Conservation (phyloP, 1,140 invertebrate genomes). For the Harpegnathos saltator region DNA sequence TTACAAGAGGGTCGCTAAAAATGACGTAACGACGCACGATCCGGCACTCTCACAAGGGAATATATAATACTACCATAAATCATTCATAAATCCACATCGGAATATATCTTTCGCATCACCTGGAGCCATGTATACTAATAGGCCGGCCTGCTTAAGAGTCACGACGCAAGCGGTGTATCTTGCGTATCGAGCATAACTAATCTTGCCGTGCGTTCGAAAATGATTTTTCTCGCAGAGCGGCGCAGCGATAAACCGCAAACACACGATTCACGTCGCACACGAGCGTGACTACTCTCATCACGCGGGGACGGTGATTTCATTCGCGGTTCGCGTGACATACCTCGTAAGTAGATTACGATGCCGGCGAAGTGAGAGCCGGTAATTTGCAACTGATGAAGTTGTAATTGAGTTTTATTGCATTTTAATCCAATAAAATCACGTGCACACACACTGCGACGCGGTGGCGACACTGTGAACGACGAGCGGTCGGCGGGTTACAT, state of each 20-base stretch:
- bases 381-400: conserved; percentile 75
- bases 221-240: conserved; percentile 1
- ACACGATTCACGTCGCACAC: conserved; percentile 28
- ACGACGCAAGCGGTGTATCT: not conserved
- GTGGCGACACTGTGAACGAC: conserved; percentile 47
- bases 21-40: conserved; percentile 34
- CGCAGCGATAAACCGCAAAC: conserved; percentile 39
- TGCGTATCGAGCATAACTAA: not conserved
- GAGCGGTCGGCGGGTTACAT: conserved; percentile 42
- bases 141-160: not conserved
- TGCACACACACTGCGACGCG: conserved; percentile 60
- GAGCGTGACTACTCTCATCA: conserved; percentile 32
- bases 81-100: conserved; percentile 11
- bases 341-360: conserved; percentile 66
- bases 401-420: conserved; percentile 82
- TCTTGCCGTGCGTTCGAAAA: not conserved
- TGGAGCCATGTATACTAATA: conserved; percentile 1
- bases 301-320: conserved; percentile 57
- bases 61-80: conserved; percentile 46
- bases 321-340: conserved; percentile 47
- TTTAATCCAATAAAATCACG: conserved; percentile 79
- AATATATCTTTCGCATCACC: conserved; percentile 17
- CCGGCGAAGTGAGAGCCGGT: conserved; percentile 67
- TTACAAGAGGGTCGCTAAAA: conserved; percentile 39
- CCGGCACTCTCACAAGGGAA: conserved; percentile 44